Evolutionary conservation across 2,113 vertebrate genomes (phyloP), one percentile per base, ranked within the genome.

Genomic region (Lepisosteus oculatus): DNA sequence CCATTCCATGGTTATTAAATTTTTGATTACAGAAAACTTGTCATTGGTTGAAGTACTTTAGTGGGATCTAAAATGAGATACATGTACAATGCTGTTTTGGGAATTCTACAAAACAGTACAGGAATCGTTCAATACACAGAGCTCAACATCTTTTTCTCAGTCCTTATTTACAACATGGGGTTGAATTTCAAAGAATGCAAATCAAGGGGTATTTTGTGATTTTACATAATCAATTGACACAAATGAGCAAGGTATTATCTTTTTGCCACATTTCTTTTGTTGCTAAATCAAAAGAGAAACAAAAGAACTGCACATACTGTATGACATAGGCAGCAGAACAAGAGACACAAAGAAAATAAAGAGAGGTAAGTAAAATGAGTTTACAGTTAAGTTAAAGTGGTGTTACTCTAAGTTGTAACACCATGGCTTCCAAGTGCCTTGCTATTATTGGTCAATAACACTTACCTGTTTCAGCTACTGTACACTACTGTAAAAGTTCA

Each of bases 231-330:
- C 61, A 61, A 68, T 67, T 62, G 70, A 66, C 65, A 71, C 67
- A 78, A 75, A 29, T 67, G 68, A 74, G 67, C 54, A 55, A 66
- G n/a, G 74, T 72, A 54, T 54, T 43, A 68, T 75, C 63, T 61
- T n/a, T 17, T 65, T 61, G 67, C 62, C 61, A 73, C 69, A 76
- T 75, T 74, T 64, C 65, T 29, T 29, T 29, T 29, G 29, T 29
- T 29, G 29, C 59, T 15, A 62, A 56, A 77, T 78, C 55, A 72
- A 59, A 51, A 51, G 9, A 51, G 47, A 51, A 51, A 51, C 47
- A 51, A 9, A 51, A 9, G 47, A 9, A 51, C 47, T 51, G 47
- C 47, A 29, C 47, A 51, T 11, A 41, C 9, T 56, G 11, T 3
- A 59, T 12, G 7, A 59, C n/a, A 14, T 59, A 59, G 12, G 29